Evolutionary conservation across 2,797 vertebrate genomes (phyloP).

Genomic region (Mareca strepera): DNA sequence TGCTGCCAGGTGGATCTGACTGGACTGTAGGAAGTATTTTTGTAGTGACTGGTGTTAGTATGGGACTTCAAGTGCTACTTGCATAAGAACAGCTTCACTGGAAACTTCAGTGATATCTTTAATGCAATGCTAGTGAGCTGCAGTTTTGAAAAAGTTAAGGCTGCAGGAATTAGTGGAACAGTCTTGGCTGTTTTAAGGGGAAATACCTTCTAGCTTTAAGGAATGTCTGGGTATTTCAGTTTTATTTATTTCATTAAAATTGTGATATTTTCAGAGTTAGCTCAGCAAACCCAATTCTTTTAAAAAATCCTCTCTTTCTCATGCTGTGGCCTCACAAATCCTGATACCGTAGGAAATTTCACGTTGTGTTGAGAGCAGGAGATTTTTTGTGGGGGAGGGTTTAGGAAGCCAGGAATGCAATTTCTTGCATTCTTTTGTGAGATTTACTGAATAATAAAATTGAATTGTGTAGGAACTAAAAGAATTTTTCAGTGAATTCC

Average conservation of each 20-base stretch:
- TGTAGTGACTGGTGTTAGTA: background rate
- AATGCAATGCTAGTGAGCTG: background rate
- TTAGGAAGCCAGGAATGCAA: background rate
- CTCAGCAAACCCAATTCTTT: background rate
- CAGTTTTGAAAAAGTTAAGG: background rate
- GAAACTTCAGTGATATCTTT: background rate
- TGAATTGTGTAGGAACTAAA: background rate
- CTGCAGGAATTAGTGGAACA: background rate
- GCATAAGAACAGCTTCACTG: background rate
- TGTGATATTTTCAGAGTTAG: background rate
- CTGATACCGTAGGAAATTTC: background rate
- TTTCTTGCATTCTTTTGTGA: background rate
- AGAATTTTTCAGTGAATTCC: background rate
- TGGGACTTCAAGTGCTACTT: background rate
- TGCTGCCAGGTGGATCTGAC: background rate
- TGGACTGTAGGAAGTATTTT: background rate
- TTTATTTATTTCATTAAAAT: background rate
- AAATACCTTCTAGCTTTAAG: background rate
- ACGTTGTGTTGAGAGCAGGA: background rate
- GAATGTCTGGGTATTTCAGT: background rate
- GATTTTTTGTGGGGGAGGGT: background rate
- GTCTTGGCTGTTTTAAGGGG: background rate
- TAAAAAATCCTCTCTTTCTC: background rate
- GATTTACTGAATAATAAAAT: background rate
- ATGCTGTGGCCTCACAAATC: background rate